Conservation (phyloP, 2,888 invertebrate genomes). For the Neoaliturus tenellus region DNA sequence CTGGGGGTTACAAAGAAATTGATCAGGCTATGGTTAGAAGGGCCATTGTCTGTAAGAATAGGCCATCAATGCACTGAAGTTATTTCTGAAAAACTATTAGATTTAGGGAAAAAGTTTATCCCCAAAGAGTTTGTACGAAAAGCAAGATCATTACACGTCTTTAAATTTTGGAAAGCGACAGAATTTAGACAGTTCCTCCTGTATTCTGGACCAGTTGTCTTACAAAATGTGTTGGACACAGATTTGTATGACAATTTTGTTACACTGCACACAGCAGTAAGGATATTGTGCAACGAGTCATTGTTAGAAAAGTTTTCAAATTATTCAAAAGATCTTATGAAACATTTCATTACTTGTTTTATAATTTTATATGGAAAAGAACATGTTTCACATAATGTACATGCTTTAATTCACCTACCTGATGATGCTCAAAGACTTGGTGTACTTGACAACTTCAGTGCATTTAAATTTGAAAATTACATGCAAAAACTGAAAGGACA, state of each 20-base stretch:
- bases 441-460: neutral
- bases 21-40: neutral
- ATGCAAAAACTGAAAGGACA: neutral
- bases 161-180: neutral
- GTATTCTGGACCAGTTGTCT: neutral
- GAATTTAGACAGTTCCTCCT: neutral
- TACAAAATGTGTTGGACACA: neutral
- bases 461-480: constrained; percentile 1
- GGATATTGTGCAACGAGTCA: neutral
- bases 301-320: neutral
- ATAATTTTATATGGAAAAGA: neutral
- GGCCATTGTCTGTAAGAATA: neutral
- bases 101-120: neutral
- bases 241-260: neutral
- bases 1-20: neutral
- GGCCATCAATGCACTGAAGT: neutral
- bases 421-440: neutral
- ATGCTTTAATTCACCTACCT: neutral
- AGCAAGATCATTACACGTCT: neutral
- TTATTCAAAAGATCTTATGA: neutral
- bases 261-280: neutral
- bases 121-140: neutral
- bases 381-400: neutral
- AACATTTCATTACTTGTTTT: neutral
- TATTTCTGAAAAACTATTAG: neutral